Conservation (phyloP, 2,888 invertebrate species). For the Lochmaea capreae region DNA sequence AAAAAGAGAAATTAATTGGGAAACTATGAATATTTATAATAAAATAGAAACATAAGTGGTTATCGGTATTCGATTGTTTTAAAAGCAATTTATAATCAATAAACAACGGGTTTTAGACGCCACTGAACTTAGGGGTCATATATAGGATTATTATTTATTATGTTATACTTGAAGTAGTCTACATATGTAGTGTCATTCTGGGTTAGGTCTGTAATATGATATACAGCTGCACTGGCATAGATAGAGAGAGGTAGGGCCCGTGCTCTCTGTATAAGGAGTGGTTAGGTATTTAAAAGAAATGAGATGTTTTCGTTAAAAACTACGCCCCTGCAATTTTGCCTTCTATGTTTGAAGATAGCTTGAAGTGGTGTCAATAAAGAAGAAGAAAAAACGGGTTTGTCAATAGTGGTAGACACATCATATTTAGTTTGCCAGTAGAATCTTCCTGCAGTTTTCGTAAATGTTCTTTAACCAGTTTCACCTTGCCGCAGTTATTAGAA, state of each 20-base stretch:
- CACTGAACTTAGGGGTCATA: constrained; percentile 43
- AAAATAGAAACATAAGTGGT: too few species aligned
- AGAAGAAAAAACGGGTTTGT: too few species aligned
- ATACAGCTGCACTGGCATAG: constrained; percentile 50
- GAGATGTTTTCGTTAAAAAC: constrained; percentile 47
- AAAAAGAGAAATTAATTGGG: too few species aligned
- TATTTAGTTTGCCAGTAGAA: too few species aligned
- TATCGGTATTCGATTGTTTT: background rate
- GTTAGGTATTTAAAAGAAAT: constrained; percentile 53
- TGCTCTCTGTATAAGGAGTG: constrained; percentile 49
- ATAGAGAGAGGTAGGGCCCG: constrained; percentile 48
- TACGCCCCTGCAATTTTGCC: constrained; percentile 48
- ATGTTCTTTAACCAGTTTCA: too few species aligned
- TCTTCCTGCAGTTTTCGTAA: too few species aligned
- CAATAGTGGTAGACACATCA: too few species aligned
- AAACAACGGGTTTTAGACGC: constrained; percentile 25
- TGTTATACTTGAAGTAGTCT: constrained; percentile 51
- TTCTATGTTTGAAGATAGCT: constrained; percentile 10
- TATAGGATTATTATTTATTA: constrained; percentile 52
- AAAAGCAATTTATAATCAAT: constrained; percentile 6
- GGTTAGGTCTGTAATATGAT: constrained; percentile 57
- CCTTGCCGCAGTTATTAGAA: too few species aligned
- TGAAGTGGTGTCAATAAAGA: background rate
- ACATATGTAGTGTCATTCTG: constrained; percentile 56
- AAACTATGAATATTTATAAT: too few species aligned